Base-by-base conservation (phyloP, 2,797 vertebrate species). In the Pagetopsis macropterus region DNA sequence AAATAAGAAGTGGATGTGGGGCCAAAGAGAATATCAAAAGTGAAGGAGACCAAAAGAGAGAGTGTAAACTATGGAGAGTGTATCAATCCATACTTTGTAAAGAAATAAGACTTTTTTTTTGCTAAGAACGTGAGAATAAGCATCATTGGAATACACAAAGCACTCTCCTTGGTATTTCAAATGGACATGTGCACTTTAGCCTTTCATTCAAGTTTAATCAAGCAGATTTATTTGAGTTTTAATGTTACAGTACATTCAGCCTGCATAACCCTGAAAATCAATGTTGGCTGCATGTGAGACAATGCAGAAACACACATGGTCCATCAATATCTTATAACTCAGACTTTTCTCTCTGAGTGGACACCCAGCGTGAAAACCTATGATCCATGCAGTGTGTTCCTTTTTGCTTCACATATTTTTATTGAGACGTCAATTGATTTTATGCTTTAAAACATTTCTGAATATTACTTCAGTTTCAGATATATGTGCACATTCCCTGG, bases 1-100 rank as follows among this genome's bases (percentile, higher is more conserved):
- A 88, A 91, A 92, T 87, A 89, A 89, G 87, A 88, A 85, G 88
- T 70, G 82, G 76, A 78, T 27, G 75, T 27, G 74, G 74, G 84
- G 81, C 84, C 76, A 58, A 61, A 67, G 81, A 85, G 87, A 87
- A 85, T 87, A 91, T 87, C 81, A 84, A 79, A 90, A 87, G 72
- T 77, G 50, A 84, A 65, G 72, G 50, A 77, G 73, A 83, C 48
- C 37, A 79, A 74, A 79, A 57, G 70, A 50, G 57, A 60, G 74
- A 79, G 17, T 45, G 74, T 56, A 83, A 77, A 78, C 14, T 21
- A 7, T 0, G 72, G 79, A 59, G 60, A 16, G 52, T 45, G 60
- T 68, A 87, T 84, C 82, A 83, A 59, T 77, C 33, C n/a, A 59
- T 44, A 69, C 76, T 82, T 86, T 84, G 84, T 85, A 71, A 83